A percentile compares a stretch with the other conserved stretches of the same genome.
These are phyloP conservation scores for Gasterosteus nipponicus DNA, from an alignment of 2,113 vertebrate species.

Conservation along the genomic window DNA sequence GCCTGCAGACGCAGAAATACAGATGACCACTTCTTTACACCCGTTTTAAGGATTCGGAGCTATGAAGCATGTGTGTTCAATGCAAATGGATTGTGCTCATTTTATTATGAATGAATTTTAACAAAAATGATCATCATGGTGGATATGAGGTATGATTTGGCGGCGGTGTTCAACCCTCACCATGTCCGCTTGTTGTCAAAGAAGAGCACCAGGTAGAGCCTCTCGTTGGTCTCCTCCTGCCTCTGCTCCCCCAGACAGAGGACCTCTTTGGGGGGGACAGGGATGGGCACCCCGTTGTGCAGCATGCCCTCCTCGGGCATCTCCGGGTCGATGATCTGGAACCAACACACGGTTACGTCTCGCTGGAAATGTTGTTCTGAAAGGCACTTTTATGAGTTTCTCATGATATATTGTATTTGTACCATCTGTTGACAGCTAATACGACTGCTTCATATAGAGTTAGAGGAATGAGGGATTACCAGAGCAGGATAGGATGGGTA, in stretches of 20 bases:
- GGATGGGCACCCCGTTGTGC: constrained; percentile 97
- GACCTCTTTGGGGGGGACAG: constrained; percentile 94
- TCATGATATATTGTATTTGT: neutral
- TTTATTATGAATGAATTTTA: no score
- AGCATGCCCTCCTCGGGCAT: constrained; percentile 96
- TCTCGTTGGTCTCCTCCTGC: constrained; percentile 89
- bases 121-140: no score
- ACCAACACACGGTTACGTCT: neutral
- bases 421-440: neutral
- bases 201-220: constrained; percentile 97
- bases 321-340: constrained; percentile 94
- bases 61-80: neutral
- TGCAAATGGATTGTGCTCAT: neutral
- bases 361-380: neutral
- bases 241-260: constrained; percentile 91
- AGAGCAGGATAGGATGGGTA: constrained; percentile 98
- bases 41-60: neutral
- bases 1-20: constrained; percentile 79
- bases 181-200: constrained; percentile 99
- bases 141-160: neutral
- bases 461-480: constrained; percentile 80
- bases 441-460: neutral
- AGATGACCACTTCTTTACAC: neutral
- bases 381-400: no score
- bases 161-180: constrained; percentile 77